Conservation (phyloP, 2,888 invertebrate genomes). For the Chamaedrilus cognettii region DNA sequence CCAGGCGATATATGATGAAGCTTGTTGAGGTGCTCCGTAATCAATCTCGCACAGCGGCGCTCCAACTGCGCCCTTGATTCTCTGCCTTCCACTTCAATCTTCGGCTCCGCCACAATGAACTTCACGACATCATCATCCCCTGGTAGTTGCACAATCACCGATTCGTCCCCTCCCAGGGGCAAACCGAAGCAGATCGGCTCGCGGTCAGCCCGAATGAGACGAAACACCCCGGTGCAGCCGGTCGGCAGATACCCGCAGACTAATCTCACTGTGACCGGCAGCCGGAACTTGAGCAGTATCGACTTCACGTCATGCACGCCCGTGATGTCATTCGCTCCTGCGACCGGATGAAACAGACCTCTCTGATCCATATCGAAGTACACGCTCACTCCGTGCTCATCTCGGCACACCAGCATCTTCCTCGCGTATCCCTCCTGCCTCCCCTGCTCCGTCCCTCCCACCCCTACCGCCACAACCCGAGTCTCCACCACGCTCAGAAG, state of each 20-base stretch:
- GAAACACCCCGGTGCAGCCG: constrained; percentile 11
- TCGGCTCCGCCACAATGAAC: too few relatives aligned
- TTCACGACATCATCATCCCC: background rate
- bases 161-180: background rate
- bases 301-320: constrained; percentile 92
- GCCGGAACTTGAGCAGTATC: constrained; percentile 77
- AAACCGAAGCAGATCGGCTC: constrained; percentile 9
- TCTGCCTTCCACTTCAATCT: too few relatives aligned
- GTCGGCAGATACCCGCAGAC: constrained; percentile 78
- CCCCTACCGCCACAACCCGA: background rate
- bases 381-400: constrained; percentile 80
- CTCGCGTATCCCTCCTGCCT: constrained; percentile 36
- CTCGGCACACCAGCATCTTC: constrained; percentile 79
- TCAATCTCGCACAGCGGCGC: background rate
- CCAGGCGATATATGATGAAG: background rate
- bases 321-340: constrained; percentile 90
- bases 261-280: constrained; percentile 88
- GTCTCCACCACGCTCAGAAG: constrained; percentile 52
- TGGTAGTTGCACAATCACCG: background rate
- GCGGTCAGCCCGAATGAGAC: constrained; percentile 7
- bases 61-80: too few relatives aligned
- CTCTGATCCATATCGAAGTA: constrained; percentile 83
- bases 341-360: constrained; percentile 89
- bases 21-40: background rate
- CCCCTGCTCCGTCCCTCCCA: background rate